Base-by-base conservation (phyloP, 1,140 invertebrate species). In the Temnothorax nylanderi region DNA sequence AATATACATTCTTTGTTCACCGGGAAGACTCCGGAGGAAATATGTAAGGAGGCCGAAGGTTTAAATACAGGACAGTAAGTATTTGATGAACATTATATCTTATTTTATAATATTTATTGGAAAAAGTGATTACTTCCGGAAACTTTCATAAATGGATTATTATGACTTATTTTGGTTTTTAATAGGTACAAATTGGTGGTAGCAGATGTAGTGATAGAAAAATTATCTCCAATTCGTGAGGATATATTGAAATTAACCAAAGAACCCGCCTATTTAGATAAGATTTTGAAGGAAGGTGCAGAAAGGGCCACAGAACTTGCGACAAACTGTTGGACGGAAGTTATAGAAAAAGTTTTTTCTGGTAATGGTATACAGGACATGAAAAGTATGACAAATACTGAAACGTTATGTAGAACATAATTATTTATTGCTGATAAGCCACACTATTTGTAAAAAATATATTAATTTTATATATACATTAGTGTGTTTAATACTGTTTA, bases 1-100 rank as follows among this genome's bases (percentile, higher is more conserved):
- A 95, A 96, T 67, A 98, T 99, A 85, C 98, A 99, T 95, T 97
- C 97, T 49, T 94, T 98, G 60, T 95, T 98, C 2, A 97, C 96
- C 37, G 97, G 97, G 34, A 96, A 97, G 94, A 94, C 96, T n/a
- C 95, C 96, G 1, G 96, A 98, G 86, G 96, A 97, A 84, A 97
- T 99, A 88, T 97, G 97, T 92, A 94, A 96, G 78, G 97, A 98
- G 94, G 96, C 95, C 32, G 92, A 95, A 86, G 94, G 95, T 16
- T 88, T 98, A 18, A 97, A 98, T 92, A 99, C 98, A 60, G 98
- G 96, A 90, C 95, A 97, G 95, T 97, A 95, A 94, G 95, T 94
- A 62, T 6, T 81, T 84, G 37, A 89, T 60, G 32, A 67, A 32
- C 56, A 65, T 90, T 77, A 54, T 47, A 71, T 89, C 71, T n/a